phyloP scores from a whole-genome alignment of 2,888 invertebrate species.

The Prenolepis imparis region DNA sequence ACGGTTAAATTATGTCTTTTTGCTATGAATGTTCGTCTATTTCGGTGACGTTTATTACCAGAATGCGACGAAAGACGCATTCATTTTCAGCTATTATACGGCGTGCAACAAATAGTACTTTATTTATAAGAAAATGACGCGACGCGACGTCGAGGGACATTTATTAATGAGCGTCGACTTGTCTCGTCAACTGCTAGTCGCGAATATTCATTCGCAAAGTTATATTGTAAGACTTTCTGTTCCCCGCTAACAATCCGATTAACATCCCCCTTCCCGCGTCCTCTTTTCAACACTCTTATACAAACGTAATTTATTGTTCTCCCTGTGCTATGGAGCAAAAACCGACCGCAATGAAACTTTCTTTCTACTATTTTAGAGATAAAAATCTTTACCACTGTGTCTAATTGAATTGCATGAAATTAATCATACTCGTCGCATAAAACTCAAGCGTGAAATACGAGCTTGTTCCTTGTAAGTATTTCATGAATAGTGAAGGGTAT shows the following conservation, averaged over 20 bases:
- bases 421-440: conserved; percentile 35
- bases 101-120: conserved; percentile 46
- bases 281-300: conserved; percentile 29
- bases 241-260: conserved; percentile 72
- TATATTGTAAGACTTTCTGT: conserved; percentile 66
- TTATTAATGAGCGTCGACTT: conserved; percentile 66
- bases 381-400: conserved; percentile 59
- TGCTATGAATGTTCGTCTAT: not conserved
- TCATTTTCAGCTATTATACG: conserved; percentile 34
- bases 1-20: conserved; percentile 16
- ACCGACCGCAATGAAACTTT: conserved; percentile 61
- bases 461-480: conserved; percentile 25
- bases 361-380: conserved; percentile 61
- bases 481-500: conserved; percentile 17
- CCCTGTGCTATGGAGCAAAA: conserved; percentile 34
- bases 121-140: conserved; percentile 42
- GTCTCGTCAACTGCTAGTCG: conserved; percentile 32
- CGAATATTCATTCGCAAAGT: conserved; percentile 54
- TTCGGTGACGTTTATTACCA: conserved; percentile 46
- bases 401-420: conserved; percentile 40
- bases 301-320: conserved; percentile 75
- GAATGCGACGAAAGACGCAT: conserved; percentile 9
- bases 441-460: conserved; percentile 19
- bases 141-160: conserved; percentile 37
- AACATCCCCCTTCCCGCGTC: conserved; percentile 49